Evolutionary conservation across 2,888 invertebrate species (phyloP), one percentile per base, ranked within the genome.

Genomic region (Oegoconia quadripuncta): DNA sequence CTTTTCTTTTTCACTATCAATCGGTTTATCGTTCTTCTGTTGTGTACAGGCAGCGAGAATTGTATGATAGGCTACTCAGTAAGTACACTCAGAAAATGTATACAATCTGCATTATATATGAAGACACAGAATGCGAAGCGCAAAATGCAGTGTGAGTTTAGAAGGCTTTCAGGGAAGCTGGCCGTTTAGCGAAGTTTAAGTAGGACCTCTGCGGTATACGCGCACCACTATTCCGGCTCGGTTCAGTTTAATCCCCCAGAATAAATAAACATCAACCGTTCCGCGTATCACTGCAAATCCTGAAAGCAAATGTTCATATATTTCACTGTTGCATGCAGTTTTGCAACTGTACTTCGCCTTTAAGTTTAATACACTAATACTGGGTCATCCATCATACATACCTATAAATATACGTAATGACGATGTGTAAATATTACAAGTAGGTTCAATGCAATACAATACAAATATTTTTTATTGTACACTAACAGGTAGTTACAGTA

Each of bases 101-200:
- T n/a, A 23, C 3, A 23, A 6, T 23, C 11, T 23, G 23, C 23
- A 23, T 7, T 3, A 11, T 23, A 4, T 11, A n/a, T n/a, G n/a
- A n/a, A 59, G 62, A 63, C 55, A 65, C 59, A 69, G 66, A 72
- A 72, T 65, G 57, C 56, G n/a, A 59, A 64, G 55, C 59, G 47
- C 54, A 60, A 68, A 74, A 69, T 63, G 64, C 64, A 63, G 71
- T 45, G 58, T 51, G 66, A 75, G 69, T 75, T 80, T 69, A 65
- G 68, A 67, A 73, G 72, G 77, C 73, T 78, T 77, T 74, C 68
- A 72, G 60, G 62, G 62, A 62, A 64, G 64, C 74, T 69, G 71
- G 64, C 68, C 74, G 69, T 80, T 79, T 74, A 77, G 76, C 60
- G 64, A 81, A 83, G 68, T 82, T 80, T 79, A 79, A 83, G 80